Base-by-base conservation (phyloP, 2,888 invertebrate species). In the Agonopterix arenella region DNA sequence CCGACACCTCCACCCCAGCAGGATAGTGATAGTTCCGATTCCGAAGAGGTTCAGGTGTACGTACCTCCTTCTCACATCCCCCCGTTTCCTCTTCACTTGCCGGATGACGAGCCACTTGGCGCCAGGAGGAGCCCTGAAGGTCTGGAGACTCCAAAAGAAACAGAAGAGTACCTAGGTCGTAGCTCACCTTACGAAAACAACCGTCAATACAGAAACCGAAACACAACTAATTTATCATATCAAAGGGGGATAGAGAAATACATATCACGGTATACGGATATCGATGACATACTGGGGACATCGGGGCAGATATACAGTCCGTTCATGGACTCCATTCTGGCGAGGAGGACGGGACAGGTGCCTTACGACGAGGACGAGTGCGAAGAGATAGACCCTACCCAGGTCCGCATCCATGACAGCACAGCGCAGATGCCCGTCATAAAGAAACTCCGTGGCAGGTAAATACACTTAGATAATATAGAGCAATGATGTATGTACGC, bases 241-340 rank as follows among this genome's bases (percentile, higher is more conserved):
- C 78, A 76, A 63, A 76, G 89, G 64, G 70, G 70, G 49, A 60
- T 80, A 62, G 73, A 80, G 61, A 71, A 89, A 85, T 98, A 96
- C 75, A 96, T 97, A 59, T 96, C 97, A 9, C 92, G 93, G 51
- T 95, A 95, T 76, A 94, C 93, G 43, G 95, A 97, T 78, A 97
- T 97, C 61, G 97, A 97, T 73, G 97, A 98, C 70, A 92, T 98
- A 71, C 89, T 98, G 54, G 97, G 96, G 45, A 86, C 84, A 47
- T 84, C 84, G 38, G 84, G 88, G 18, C 88, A 89, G 54, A 80
- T 93, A 54, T 90, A 93, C 62, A 93, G 93, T 72, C 93, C 93
- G 9, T 89, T 93, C 55, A 91, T 92, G 89, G 90, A 91, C 64
- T 89, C 90, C 37, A 85, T 90, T 58, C 76, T 91, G 42, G 83